Base-by-base conservation (phyloP, 2,888 invertebrate genomes). In the Cephus nigrinus region DNA sequence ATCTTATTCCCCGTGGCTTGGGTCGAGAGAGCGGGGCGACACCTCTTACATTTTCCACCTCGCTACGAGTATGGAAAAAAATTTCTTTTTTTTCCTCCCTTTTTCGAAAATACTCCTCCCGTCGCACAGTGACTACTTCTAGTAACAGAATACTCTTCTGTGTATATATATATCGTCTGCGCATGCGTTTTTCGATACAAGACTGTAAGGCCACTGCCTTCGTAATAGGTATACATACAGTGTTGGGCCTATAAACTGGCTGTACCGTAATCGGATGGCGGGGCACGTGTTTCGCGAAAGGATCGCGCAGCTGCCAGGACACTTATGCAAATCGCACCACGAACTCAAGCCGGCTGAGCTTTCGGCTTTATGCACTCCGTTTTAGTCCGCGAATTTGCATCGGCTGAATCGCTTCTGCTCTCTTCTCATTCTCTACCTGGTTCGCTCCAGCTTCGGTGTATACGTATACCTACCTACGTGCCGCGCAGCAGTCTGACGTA, bases 261-360 rank as follows among this genome's bases (percentile, higher is more conserved):
- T 55, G 55, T 55, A 55, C 55, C 23, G 23, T 87, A 87, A 88
- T 89, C 88, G 87, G 86, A 86, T 86, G 88, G 86, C 84, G 83
- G 83, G 88, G 86, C 89, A 89, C 89, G 89, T 89, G 89, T 88
- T 89, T 87, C 85, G 85, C 86, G 85, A 84, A 84, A 31, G 83
- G 83, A 79, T 76, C 83, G 84, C 87, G 79, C 90, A 89, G 90
- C 90, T 90, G 89, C 88, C 86, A 86, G 87, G 89, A 89, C 89
- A 90, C 88, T 90, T 90, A 90, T 90, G 90, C 89, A 90, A 90
- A 90, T 90, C 86, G 85, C 78, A 84, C 84, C 84, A 82, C 84
- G 85, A 83, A 84, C 84, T 84, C 82, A 79, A 77, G 76, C 84
- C 81, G 84, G 88, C 87, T 87, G 88, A 89, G 88, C 89, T 89